Conservation (phyloP, 2,797 vertebrate genomes). For the Lagodon rhomboides region DNA sequence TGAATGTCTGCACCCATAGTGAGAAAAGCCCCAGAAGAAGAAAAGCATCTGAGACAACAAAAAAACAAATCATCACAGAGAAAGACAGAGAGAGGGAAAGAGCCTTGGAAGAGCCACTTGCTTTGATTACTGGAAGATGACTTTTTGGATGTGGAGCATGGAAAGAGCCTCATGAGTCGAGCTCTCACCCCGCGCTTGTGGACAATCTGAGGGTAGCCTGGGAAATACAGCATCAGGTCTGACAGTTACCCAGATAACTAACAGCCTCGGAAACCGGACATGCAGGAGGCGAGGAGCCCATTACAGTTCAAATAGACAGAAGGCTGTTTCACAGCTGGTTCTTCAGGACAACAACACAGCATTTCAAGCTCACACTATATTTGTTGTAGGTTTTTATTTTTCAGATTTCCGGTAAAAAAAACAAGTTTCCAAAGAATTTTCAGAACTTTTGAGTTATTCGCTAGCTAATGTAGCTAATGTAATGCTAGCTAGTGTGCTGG, state of each 20-base stretch:
- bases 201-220: constrained; percentile 93
- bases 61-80: constrained; percentile 30
- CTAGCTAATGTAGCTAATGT: no score
- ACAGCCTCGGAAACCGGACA: constrained; percentile 52
- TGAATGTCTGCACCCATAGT: not conserved
- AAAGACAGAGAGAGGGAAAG: constrained; percentile 38
- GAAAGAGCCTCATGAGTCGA: constrained; percentile 94
- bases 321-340: constrained; percentile 19
- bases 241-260: constrained; percentile 83
- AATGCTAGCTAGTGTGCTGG: no score
- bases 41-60: constrained; percentile 35
- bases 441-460: no score
- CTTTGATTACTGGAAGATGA: constrained; percentile 92
- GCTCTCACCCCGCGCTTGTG: constrained; percentile 93
- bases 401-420: no score
- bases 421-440: no score
- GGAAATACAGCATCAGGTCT: constrained; percentile 88
- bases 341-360: constrained; percentile 74
- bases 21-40: constrained; percentile 12
- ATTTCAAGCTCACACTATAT: no score
- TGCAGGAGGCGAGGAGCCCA: constrained; percentile 37
- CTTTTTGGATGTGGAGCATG: constrained; percentile 92
- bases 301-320: constrained; percentile 14
- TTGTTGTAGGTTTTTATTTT: no score
- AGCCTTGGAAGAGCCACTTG: constrained; percentile 88